Evolutionary conservation across 2,113 vertebrate genomes (phyloP).

Genomic region (Lepus timidus): DNA sequence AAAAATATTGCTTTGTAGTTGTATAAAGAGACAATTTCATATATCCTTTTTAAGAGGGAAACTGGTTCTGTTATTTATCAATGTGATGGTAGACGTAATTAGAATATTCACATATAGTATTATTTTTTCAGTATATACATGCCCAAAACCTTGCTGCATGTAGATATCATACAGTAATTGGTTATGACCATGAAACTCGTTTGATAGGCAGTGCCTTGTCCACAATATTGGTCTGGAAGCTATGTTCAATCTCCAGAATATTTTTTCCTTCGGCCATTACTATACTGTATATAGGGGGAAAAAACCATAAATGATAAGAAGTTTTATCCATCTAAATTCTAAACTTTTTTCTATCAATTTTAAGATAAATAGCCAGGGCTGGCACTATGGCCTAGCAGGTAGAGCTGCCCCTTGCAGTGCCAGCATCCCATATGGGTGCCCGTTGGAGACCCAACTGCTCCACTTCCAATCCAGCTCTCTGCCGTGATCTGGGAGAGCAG

Average conservation of each 20-base stretch:
- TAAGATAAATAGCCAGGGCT: slow-evolving; percentile 23
- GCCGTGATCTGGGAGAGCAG: no score
- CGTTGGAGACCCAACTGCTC: no score
- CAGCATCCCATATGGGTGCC: no score
- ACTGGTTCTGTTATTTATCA: slow-evolving; percentile 43
- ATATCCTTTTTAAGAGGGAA: background rate
- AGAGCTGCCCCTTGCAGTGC: no score
- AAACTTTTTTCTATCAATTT: slow-evolving; percentile 34
- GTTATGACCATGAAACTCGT: slow-evolving; percentile 36
- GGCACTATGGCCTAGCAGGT: background rate
- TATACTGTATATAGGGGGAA: background rate
- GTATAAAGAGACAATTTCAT: background rate
- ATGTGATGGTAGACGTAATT: slow-evolving; percentile 50
- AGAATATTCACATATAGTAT: slow-evolving; percentile 40
- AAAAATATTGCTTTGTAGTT: slow-evolving; percentile 1
- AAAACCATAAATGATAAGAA: background rate
- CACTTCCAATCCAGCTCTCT: no score
- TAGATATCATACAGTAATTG: background rate
- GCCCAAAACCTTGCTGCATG: background rate
- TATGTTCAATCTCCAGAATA: background rate
- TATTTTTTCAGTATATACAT: background rate
- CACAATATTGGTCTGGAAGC: slow-evolving; percentile 22
- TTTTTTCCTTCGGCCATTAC: slow-evolving; percentile 27
- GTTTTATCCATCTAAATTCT: slow-evolving; percentile 32
- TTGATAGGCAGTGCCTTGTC: background rate